Conservation (phyloP, 2,113 vertebrate species). For the Pimephales promelas region DNA sequence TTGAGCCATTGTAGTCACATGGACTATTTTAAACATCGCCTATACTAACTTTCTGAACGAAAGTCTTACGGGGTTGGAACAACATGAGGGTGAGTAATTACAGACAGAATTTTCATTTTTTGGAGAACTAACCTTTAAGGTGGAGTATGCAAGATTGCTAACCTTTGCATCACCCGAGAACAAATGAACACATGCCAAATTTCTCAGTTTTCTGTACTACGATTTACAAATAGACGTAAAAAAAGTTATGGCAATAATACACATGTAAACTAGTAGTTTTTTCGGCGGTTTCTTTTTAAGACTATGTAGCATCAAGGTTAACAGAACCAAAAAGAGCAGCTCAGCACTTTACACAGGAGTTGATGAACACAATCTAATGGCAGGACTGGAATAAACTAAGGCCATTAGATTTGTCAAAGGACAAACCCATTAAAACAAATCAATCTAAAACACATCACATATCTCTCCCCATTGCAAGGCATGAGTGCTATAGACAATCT, state of each 20-base stretch:
- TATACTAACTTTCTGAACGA: no score
- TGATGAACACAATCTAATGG: conserved; percentile 23
- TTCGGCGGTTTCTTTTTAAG: neutral
- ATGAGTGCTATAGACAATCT: conserved; percentile 10
- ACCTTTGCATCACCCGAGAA: neutral
- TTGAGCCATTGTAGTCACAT: no score
- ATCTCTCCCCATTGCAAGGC: conserved; percentile 18
- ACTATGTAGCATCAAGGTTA: neutral
- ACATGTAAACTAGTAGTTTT: neutral
- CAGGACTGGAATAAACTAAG: conserved; percentile 30
- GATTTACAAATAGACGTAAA: neutral
- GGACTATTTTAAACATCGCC: no score
- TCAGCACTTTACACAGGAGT: neutral
- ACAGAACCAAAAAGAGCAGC: neutral
- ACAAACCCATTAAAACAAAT: conserved; percentile 41
- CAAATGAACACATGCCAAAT: neutral
- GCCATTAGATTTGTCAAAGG: conserved; percentile 29
- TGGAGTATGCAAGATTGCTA: neutral
- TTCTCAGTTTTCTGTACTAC: neutral
- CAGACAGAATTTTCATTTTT: no score
- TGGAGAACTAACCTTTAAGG: neutral
- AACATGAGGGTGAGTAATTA: no score
- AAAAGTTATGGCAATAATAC: neutral
- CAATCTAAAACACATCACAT: conserved; percentile 33
- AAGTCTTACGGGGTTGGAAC: no score